phyloP scores from a whole-genome alignment of 2,888 invertebrate species.

The Orthosia cruda region DNA sequence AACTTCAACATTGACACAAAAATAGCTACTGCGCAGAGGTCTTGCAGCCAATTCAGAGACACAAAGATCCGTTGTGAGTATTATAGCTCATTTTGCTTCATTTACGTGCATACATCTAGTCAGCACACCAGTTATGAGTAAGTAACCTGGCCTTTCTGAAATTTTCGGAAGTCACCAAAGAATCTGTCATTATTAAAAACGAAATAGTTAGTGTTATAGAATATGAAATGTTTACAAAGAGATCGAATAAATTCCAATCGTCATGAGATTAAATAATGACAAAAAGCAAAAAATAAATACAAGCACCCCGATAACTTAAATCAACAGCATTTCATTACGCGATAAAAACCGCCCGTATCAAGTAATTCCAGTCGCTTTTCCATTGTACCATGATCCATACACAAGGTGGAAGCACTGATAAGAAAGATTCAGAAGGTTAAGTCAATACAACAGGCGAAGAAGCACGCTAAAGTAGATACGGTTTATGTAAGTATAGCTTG shows the following conservation, averaged over 20 bases:
- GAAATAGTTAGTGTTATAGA: background rate
- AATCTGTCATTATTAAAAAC: background rate
- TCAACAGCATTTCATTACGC: constrained; percentile 60
- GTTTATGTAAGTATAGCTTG: background rate
- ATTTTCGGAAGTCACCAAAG: too few species aligned
- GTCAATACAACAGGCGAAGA: background rate
- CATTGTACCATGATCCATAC: constrained; percentile 55
- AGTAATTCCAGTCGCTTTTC: constrained; percentile 56
- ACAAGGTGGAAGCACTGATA: constrained; percentile 48
- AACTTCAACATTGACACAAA: too few species aligned
- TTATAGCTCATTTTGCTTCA: too few species aligned
- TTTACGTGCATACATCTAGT: too few species aligned
- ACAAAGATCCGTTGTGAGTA: too few species aligned
- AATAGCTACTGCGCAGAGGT: too few species aligned
- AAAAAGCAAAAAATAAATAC: constrained; percentile 5
- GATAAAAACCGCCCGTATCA: constrained; percentile 62
- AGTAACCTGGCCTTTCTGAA: too few species aligned
- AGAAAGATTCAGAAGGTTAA: constrained; percentile 7
- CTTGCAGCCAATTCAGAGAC: too few species aligned
- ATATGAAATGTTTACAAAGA: background rate
- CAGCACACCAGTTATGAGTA: too few species aligned
- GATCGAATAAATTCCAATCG: background rate
- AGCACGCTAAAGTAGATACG: background rate
- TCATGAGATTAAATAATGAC: background rate
- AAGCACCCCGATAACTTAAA: constrained; percentile 50